These are phyloP conservation scores for Meiosimyza decipiens DNA, from an alignment of 2,888 invertebrate genomes.

Conservation along the genomic window DNA sequence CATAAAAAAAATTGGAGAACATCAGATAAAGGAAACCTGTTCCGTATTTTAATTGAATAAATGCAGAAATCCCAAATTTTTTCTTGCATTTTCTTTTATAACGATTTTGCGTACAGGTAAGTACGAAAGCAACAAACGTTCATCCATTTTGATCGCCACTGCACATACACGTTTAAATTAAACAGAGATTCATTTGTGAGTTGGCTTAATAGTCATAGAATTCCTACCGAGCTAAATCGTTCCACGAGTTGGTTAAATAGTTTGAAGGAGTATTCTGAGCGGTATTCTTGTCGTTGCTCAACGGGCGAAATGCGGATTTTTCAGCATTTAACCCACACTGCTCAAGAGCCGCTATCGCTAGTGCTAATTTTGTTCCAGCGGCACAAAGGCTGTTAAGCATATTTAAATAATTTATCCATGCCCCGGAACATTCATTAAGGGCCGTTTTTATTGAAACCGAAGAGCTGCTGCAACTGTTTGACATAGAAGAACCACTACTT, in stretches of 20 bases:
- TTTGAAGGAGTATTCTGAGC: conserved; percentile 49
- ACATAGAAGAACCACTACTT: conserved; percentile 28
- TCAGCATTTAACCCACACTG: conserved; percentile 64
- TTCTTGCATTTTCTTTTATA: no score
- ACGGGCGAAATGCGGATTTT: conserved; percentile 41
- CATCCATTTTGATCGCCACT: no score
- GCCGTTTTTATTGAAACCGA: conserved; percentile 56
- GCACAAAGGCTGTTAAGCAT: conserved; percentile 73
- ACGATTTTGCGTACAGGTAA: no score
- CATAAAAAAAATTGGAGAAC: no score
- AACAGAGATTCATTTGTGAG: no score
- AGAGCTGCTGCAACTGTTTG: conserved; percentile 54
- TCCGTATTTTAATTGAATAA: no score
- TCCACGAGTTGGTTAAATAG: conserved; percentile 73
- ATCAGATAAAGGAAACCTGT: no score
- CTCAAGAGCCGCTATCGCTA: conserved; percentile 71
- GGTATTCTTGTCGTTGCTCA: conserved; percentile 39
- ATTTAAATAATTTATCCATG: conserved; percentile 59
- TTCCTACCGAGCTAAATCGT: conserved; percentile 68
- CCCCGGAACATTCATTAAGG: conserved; percentile 57
- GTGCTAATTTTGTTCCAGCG: conserved; percentile 73
- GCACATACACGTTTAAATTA: no score
- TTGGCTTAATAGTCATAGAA: not conserved
- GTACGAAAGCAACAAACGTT: no score
- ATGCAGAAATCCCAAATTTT: no score